phyloP scores from a whole-genome alignment of 2,797 vertebrate genomes.

The Hephaestus fuliginosus region DNA sequence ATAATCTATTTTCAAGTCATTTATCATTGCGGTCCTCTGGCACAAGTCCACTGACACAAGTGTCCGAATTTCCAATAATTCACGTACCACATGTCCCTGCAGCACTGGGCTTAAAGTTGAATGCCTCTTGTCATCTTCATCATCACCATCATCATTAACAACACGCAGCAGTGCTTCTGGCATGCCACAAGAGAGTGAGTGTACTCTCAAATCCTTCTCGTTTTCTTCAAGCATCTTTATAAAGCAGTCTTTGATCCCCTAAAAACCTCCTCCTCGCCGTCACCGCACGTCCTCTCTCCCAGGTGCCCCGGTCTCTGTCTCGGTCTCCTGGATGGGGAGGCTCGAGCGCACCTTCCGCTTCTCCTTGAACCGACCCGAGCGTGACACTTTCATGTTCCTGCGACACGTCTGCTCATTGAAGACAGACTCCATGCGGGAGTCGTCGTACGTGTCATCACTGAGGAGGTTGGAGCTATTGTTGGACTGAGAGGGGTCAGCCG shows the following conservation, averaged over 20 bases:
- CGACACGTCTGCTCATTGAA: constrained; percentile 88
- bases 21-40: constrained; percentile 10
- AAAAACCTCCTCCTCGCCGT: constrained; percentile 43
- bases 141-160: constrained; percentile 43
- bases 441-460: constrained; percentile 77
- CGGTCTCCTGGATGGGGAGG: constrained; percentile 87
- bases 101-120: constrained; percentile 28
- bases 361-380: constrained; percentile 95
- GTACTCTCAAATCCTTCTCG: constrained; percentile 18
- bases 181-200: constrained; percentile 18
- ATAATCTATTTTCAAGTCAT: constrained; percentile 6
- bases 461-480: constrained; percentile 55
- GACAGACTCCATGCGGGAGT: constrained; percentile 80
- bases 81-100: constrained; percentile 18
- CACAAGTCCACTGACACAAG: constrained; percentile 38
- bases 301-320: constrained; percentile 49
- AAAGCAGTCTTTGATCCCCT: constrained; percentile 50
- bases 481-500: constrained; percentile 4
- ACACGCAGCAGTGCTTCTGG: constrained; percentile 31
- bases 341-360: constrained; percentile 88
- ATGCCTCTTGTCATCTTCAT: constrained; percentile 43
- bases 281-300: constrained; percentile 79
- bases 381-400: constrained; percentile 92
- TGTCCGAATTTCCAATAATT: constrained; percentile 20
- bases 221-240: constrained; percentile 43